Percentiles rank a stretch among this genome's conserved stretches.
Evolutionary conservation across 2,113 vertebrate genomes (phyloP).

Genomic region (Oryzias javanicus): DNA sequence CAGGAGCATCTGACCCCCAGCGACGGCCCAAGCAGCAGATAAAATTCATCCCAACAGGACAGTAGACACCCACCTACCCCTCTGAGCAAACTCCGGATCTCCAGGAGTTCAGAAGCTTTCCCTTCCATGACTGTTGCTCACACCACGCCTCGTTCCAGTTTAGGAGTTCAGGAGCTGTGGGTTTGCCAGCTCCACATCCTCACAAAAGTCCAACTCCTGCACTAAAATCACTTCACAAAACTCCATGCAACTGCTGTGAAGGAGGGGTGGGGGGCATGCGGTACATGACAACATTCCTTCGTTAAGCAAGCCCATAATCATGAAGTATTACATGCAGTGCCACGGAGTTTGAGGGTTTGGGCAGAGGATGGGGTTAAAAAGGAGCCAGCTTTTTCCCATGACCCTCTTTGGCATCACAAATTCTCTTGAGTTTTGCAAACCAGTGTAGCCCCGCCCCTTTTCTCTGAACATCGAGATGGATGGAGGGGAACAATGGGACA

Average conservation of each 20-base stretch:
- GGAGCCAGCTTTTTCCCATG: constrained; percentile 60
- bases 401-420: constrained; percentile 63
- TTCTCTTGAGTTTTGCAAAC: constrained; percentile 57
- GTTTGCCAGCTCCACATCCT: constrained; percentile 1
- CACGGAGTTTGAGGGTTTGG: constrained; percentile 63
- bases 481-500: no score
- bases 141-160: constrained; percentile 27
- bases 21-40: no score
- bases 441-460: constrained; percentile 37
- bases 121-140: constrained; percentile 25
- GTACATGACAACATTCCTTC: constrained; percentile 60
- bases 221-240: constrained; percentile 43
- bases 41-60: no score
- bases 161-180: constrained; percentile 25
- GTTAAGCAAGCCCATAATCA: constrained; percentile 69
- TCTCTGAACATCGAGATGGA: constrained; percentile 12
- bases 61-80: no score
- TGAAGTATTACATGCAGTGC: constrained; percentile 66
- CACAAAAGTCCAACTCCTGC: constrained; percentile 7
- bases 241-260: constrained; percentile 24
- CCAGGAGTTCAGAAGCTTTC: constrained; percentile 45
- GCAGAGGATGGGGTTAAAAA: constrained; percentile 13
- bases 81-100: constrained; percentile 59
- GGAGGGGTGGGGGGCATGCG: constrained; percentile 27
- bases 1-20: constrained; percentile 52